Evolutionary conservation across 37 sponge, comb jelly and placozoan genomes (phyloP), one percentile per base, ranked within the genome.

Genomic region (Lycopodina hypogea): DNA sequence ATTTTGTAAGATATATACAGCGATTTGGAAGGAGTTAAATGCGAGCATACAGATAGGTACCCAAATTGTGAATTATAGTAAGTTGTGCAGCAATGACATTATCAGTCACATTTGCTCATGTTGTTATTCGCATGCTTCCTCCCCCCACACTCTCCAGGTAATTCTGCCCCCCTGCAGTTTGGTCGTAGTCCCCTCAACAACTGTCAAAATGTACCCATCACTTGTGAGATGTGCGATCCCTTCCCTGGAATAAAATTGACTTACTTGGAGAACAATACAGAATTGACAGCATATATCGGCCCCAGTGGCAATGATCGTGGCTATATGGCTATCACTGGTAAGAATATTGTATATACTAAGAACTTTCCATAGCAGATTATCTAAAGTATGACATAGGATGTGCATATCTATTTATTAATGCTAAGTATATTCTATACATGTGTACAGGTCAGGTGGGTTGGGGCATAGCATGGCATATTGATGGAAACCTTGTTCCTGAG

Each of bases 291-390:
- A 4, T 26, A 33, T n/a, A 84, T 89, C 26, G 90, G 90, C 1
- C 81, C 75, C 1, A 69, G 86, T 22, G 90, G 81, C 29, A 79
- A 45, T n/a, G 33, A 37, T 11, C 68, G 86, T 39, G 90, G 90
- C 32, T 89, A 81, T 52, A 38, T 62, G 57, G 81, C 64, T 32
- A 89, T 84, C 77, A 89, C 90, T 41, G 90, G 86, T 89, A 40
- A 40, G 42, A 0, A 14, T 29, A 33, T 45, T 9, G 4, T 45
- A 45, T 9, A 45, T 62, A 8, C 30, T 74, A 24, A 62, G 9
- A n/a, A 62, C 28, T 15, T n/a, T n/a, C n/a, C n/a, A n/a, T n/a
- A n/a, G n/a, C n/a, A n/a, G n/a, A n/a, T n/a, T 53, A 53, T 14
- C 56, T 53, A 18, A 14, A 19, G 14, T 18, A 53, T 53, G 56